These are phyloP conservation scores for Symphodus melops DNA, from an alignment of 2,113 vertebrate genomes.

Conservation along the genomic window DNA sequence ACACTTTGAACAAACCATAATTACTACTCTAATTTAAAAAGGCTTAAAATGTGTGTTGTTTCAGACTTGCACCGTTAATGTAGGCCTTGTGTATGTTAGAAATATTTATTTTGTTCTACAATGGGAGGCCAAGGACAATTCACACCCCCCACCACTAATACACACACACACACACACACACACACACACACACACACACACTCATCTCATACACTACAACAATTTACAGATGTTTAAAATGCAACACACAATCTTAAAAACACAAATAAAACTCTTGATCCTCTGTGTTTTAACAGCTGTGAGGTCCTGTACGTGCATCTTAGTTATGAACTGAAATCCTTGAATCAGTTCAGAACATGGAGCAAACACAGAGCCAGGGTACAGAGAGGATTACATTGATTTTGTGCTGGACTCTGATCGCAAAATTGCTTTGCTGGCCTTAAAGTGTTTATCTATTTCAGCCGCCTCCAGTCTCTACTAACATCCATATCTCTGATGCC, in stretches of 20 bases:
- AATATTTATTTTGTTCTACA: background rate
- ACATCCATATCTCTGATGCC: slow-evolving; percentile 51
- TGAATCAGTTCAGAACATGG: slow-evolving; percentile 4
- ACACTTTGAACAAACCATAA: too few relatives aligned
- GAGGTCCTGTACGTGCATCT: slow-evolving; percentile 1
- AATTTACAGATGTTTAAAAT: slow-evolving; percentile 42
- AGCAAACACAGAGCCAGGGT: background rate
- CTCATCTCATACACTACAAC: slow-evolving; percentile 1
- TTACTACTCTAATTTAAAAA: background rate
- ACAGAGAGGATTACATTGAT: slow-evolving; percentile 33
- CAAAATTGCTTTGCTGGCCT: slow-evolving; percentile 31
- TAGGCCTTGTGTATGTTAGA: too few relatives aligned
- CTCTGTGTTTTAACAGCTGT: slow-evolving; percentile 58
- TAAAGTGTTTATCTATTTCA: slow-evolving; percentile 54
- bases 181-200: too few relatives aligned
- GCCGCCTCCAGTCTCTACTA: slow-evolving; percentile 9
- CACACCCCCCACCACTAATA: background rate
- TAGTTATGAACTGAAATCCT: slow-evolving; percentile 20
- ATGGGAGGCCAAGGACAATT: background rate
- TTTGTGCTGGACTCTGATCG: slow-evolving; percentile 66
- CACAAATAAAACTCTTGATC: slow-evolving; percentile 7
- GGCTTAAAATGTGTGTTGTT: background rate
- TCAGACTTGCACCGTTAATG: background rate
- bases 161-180: too few relatives aligned
- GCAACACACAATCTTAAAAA: slow-evolving; percentile 14